A percentile compares a stretch with the other conserved stretches of the same genome.
Conservation (phyloP, 2,888 invertebrate species). For the Eupithecia pulchellata region DNA sequence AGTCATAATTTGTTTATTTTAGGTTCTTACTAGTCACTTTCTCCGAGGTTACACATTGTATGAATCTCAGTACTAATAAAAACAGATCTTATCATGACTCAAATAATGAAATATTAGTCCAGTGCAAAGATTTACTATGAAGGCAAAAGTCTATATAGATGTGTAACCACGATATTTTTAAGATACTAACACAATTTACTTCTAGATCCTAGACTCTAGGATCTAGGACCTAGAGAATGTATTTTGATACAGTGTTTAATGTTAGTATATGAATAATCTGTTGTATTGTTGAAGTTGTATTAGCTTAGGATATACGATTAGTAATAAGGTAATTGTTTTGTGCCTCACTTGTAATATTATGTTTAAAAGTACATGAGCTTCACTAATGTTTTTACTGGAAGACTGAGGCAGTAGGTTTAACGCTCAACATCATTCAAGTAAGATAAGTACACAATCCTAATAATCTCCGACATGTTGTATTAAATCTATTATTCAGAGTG, state of each 20-base stretch:
- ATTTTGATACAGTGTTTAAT: slow-evolving; percentile 40
- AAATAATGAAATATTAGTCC: not conserved
- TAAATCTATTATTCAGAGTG: slow-evolving; percentile 29
- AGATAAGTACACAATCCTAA: not conserved
- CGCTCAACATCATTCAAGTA: not conserved
- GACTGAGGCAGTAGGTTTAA: not conserved
- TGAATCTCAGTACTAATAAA: not conserved
- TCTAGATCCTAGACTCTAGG: not conserved
- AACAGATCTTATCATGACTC: not conserved
- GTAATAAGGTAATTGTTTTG: not conserved
- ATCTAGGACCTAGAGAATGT: slow-evolving; percentile 34
- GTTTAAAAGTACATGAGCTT: not conserved
- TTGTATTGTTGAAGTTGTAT: slow-evolving; percentile 43
- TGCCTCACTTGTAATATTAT: not conserved
- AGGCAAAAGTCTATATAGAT: not conserved
- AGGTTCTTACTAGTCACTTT: slow-evolving; percentile 52
- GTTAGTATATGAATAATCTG: slow-evolving; percentile 31
- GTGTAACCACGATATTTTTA: slow-evolving; percentile 31
- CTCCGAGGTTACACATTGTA: slow-evolving; percentile 36
- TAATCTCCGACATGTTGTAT: slow-evolving; percentile 8
- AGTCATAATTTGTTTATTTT: slow-evolving; percentile 45
- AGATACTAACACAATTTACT: slow-evolving; percentile 14
- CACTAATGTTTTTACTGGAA: not conserved
- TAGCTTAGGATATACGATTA: slow-evolving; percentile 5
- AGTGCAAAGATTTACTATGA: not conserved